Conservation (phyloP, 2,113 vertebrate genomes). For the Loxodonta africana region DNA sequence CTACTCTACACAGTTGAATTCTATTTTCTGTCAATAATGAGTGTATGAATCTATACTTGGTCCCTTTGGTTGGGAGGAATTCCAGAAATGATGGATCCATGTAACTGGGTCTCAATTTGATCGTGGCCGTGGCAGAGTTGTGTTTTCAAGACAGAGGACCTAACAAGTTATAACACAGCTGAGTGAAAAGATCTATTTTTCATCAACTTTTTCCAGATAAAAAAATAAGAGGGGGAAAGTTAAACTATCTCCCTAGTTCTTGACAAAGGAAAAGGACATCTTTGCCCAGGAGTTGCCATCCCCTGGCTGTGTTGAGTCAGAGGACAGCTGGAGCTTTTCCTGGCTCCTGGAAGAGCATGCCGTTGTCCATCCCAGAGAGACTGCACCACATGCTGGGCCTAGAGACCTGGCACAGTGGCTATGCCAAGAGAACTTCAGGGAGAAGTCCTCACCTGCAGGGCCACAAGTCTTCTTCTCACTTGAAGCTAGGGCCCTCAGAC, state of each 20-base stretch:
- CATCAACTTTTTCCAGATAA: slow-evolving; percentile 31
- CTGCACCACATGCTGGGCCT: neutral
- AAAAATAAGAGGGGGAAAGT: neutral
- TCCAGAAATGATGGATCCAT: neutral
- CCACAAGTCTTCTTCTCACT: neutral
- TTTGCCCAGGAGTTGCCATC: neutral
- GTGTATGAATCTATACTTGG: neutral
- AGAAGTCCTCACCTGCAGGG: neutral
- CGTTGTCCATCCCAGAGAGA: neutral
- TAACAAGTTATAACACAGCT: neutral
- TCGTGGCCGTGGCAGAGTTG: neutral
- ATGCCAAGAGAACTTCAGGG: neutral
- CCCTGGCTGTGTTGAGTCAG: neutral
- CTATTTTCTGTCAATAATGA: neutral
- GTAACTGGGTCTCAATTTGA: slow-evolving; percentile 12
- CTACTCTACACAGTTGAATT: neutral
- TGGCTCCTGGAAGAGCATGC: neutral
- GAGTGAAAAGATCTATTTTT: slow-evolving; percentile 25
- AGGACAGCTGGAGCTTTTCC: neutral
- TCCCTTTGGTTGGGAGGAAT: slow-evolving; percentile 43
- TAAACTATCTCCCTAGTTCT: neutral
- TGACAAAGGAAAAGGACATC: neutral
- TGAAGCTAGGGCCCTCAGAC: neutral
- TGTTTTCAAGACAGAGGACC: neutral
- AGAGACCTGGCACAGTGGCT: neutral